Evolutionary conservation across 2,888 invertebrate species (phyloP), one percentile per base, ranked within the genome.

Genomic region (Meteorus colon): DNA sequence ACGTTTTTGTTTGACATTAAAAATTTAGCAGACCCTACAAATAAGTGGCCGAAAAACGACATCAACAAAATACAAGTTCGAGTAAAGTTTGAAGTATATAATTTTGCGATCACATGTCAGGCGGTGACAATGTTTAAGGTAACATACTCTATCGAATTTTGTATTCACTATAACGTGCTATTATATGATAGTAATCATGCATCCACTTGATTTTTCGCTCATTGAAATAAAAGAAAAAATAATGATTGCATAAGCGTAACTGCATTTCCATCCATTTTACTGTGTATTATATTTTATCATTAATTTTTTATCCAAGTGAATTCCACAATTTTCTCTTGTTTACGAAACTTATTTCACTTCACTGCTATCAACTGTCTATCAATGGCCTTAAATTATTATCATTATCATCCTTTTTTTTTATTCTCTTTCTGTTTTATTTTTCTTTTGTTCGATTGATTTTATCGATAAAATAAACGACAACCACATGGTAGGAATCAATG

Each of bases 401-500:
- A 55, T 55, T 24, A 19, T 19, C 19, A 55, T 24, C n/a, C 8
- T 12, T 65, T 48, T 48, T 68, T 45, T 24, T 67, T 37, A 41
- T 19, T 66, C 8, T 34, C 34, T 34, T 41, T 45, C 27, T 45
- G n/a, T 67, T 70, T 34, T 60, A 6, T 37, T 31, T n/a, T 19
- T 60, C 27, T 62, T 48, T 27, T 48, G 19, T 45, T 31, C 34
- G n/a, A 65, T 72, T 62, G 48, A 48, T 55, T 37, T 55, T 70
- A 70, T 62, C 62, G 45, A 63, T 16, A 34, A 5, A 37, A 70
- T 60, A 69, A 69, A 31, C 68, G 27, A 67, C 10, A n/a, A 12
- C 31, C 51, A 37, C 16, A n/a, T 62, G 60, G 41, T 59, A 27
- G 16, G 34, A 72, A 72, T 72, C 71, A 27, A 72, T 72, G 62